Conservation (phyloP, 2,888 invertebrate species). For the Keiferia lycopersicella region DNA sequence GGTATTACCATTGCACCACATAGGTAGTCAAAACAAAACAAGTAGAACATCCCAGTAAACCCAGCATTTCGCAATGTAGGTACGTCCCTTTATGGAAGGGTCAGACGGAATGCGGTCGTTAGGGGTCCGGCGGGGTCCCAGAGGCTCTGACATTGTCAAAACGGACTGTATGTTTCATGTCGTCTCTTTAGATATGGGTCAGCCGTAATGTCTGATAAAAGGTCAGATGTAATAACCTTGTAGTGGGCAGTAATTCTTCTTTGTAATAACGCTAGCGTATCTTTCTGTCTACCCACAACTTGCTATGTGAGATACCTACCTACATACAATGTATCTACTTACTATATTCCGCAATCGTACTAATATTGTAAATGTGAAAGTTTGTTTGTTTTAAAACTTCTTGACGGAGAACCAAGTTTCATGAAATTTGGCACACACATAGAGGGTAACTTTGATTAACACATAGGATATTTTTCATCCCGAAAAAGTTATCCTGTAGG, state of each 20-base stretch:
- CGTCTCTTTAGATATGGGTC: slow-evolving; percentile 3
- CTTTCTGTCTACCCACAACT: too few relatives aligned
- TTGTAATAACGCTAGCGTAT: too few relatives aligned
- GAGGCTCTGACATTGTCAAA: not conserved
- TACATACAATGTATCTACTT: too few relatives aligned
- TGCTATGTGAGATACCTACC: too few relatives aligned
- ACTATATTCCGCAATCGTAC: too few relatives aligned
- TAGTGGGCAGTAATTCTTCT: not conserved
- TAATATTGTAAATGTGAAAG: too few relatives aligned
- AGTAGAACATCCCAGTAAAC: not conserved
- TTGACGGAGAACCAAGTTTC: too few relatives aligned
- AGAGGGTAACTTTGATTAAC: too few relatives aligned
- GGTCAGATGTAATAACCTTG: not conserved
- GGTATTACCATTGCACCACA: not conserved
- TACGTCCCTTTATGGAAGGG: slow-evolving; percentile 1
- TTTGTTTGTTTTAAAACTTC: too few relatives aligned
- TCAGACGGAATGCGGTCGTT: slow-evolving; percentile 8
- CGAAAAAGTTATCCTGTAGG: too few relatives aligned
- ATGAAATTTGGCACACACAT: too few relatives aligned
- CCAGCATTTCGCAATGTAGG: not conserved
- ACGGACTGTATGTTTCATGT: slow-evolving; percentile 7
- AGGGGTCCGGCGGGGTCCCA: not conserved
- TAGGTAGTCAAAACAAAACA: not conserved
- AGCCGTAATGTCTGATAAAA: not conserved
- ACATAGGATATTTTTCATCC: too few relatives aligned